Conservation (phyloP, 2,797 vertebrate species). For the Phaenicophaeus curvirostris region DNA sequence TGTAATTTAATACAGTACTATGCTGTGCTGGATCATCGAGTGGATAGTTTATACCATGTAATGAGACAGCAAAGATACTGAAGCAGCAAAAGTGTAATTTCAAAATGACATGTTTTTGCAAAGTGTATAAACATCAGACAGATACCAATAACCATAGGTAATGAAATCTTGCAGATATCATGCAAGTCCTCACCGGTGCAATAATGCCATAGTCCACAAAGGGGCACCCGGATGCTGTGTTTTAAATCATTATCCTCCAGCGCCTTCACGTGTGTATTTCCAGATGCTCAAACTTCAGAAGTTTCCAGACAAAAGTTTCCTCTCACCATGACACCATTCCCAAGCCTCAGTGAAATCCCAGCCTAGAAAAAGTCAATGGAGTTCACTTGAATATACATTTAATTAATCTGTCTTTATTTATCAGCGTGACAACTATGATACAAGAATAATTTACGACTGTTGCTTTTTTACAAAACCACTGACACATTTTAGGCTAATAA, state of each 20-base stretch:
- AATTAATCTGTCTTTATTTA: constrained; percentile 55
- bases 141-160: constrained; percentile 2
- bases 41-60: neutral
- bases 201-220: constrained; percentile 43
- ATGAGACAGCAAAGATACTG: neutral
- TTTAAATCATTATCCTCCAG: neutral
- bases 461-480: neutral
- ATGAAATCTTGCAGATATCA: neutral
- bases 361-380: neutral
- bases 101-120: constrained; percentile 5
- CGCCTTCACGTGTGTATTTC: neutral
- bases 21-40: neutral
- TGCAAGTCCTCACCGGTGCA: neutral
- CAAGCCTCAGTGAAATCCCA: neutral
- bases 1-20: neutral
- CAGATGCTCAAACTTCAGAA: constrained; percentile 12
- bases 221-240: constrained; percentile 22
- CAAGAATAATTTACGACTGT: constrained; percentile 18
- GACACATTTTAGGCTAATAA: neutral
- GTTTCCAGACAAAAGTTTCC: constrained; percentile 19
- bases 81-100: constrained; percentile 6
- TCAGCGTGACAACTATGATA: constrained; percentile 21
- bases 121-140: constrained; percentile 16
- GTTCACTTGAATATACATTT: constrained; percentile 33
- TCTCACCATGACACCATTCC: neutral